These are phyloP conservation scores for Pterobdella sp. DNA, from an alignment of 2,888 invertebrate species.

Conservation along the genomic window DNA sequence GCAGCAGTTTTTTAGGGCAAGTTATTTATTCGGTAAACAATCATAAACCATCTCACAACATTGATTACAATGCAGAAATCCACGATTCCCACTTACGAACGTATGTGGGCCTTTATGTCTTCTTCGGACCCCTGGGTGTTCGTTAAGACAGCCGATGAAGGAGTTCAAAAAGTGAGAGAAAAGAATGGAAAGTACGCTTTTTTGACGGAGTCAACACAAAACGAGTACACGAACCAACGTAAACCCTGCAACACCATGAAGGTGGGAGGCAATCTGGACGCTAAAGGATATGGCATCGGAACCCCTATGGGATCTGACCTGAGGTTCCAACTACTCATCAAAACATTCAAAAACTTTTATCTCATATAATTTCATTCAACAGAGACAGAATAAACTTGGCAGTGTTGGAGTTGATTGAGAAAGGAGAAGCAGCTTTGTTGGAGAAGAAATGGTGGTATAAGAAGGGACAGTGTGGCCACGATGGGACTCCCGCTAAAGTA, in stretches of 20 bases:
- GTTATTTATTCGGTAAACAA: too few relatives aligned
- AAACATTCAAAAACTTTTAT: too few relatives aligned
- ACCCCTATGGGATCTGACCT: constrained; percentile 84
- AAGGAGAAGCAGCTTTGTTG: constrained; percentile 79
- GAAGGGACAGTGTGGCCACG: constrained; percentile 48
- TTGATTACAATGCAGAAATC: constrained; percentile 60
- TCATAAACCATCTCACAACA: too few relatives aligned
- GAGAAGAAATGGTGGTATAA: constrained; percentile 95
- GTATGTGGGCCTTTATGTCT: constrained; percentile 91
- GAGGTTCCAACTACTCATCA: too few relatives aligned
- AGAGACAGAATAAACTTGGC: constrained; percentile 88
- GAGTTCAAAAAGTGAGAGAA: constrained; percentile 68
- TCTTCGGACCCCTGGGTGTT: constrained; percentile 70
- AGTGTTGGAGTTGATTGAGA: constrained; percentile 77
- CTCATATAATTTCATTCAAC: constrained; percentile 50
- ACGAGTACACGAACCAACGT: constrained; percentile 75
- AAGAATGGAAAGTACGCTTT: constrained; percentile 54
- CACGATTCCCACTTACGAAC: constrained; percentile 73
- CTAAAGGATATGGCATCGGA: constrained; percentile 86
- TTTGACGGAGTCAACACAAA: constrained; percentile 56
- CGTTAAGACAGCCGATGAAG: constrained; percentile 67
- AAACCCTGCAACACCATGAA: constrained; percentile 60
- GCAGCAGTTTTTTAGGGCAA: constrained; percentile 73
- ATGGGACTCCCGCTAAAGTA: constrained; percentile 29
- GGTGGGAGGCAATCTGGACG: constrained; percentile 71